These are phyloP conservation scores for Callaeas wilsoni DNA, from an alignment of 2,113 vertebrate genomes.

Conservation along the genomic window DNA sequence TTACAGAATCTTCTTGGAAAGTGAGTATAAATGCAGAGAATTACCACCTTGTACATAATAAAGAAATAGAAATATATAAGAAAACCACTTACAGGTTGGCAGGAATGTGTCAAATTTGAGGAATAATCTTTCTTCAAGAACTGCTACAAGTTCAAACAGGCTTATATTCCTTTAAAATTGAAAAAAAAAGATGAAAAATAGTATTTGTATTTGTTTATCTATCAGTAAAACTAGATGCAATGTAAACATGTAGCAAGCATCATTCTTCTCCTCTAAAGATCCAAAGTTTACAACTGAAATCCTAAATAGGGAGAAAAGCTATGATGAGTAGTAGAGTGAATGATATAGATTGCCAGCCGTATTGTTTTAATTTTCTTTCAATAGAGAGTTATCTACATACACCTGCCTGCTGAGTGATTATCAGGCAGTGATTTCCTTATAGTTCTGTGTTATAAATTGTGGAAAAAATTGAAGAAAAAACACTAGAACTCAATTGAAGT, in stretches of 20 bases:
- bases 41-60: neutral
- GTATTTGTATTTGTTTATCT: neutral
- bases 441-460: neutral
- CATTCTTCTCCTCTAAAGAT: neutral
- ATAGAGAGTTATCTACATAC: neutral
- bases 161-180: neutral
- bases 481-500: neutral
- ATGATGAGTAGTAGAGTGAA: neutral
- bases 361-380: neutral
- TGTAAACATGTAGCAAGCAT: neutral
- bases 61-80: neutral
- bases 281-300: neutral
- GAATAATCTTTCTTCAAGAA: neutral
- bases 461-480: neutral
- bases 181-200: neutral
- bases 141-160: neutral
- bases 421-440: neutral
- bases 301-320: neutral
- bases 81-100: neutral
- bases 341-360: neutral
- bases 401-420: neutral
- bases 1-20: conserved; percentile 90
- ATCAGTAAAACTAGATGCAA: neutral
- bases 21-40: conserved; percentile 66
- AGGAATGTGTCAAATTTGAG: neutral